Percentiles rank a stretch among this genome's conserved stretches.
Conservation (phyloP, 2,797 vertebrate genomes). For the Gymnoscopelus braueri region DNA sequence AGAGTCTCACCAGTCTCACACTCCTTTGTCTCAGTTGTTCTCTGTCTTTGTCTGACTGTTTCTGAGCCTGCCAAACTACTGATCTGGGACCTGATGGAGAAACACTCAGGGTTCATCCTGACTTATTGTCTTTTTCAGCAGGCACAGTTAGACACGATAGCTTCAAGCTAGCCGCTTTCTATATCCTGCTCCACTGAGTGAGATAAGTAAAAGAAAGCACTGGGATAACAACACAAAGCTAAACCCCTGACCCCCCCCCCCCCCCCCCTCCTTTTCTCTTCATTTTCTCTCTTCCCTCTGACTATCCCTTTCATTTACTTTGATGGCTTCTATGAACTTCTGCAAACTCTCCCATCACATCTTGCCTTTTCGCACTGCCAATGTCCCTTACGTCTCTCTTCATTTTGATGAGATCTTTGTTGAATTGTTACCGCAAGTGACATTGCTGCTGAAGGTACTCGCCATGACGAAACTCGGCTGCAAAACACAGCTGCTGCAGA, state of each 20-base stretch:
- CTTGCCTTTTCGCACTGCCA: too few relatives aligned
- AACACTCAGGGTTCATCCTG: slow-evolving; percentile 61
- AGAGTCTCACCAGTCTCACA: slow-evolving; percentile 59
- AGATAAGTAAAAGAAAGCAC: too few relatives aligned
- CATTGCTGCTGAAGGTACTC: too few relatives aligned
- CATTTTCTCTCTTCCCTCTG: neutral
- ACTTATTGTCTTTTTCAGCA: slow-evolving; percentile 38
- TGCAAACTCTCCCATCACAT: too few relatives aligned
- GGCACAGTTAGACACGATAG: slow-evolving; percentile 23
- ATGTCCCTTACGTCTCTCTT: too few relatives aligned
- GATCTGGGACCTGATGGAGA: slow-evolving; percentile 47
- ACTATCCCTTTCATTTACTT: too few relatives aligned
- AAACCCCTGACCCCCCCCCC: neutral
- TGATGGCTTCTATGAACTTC: too few relatives aligned
- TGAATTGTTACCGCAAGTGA: too few relatives aligned
- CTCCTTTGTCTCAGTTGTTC: slow-evolving; percentile 46
- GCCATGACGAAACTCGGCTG: too few relatives aligned
- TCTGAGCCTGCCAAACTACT: slow-evolving; percentile 42
- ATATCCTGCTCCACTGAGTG: neutral
- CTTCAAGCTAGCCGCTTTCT: slow-evolving; percentile 9
- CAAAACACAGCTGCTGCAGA: too few relatives aligned
- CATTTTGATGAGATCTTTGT: too few relatives aligned
- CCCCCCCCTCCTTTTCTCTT: neutral
- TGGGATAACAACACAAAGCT: too few relatives aligned
- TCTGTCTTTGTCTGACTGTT: slow-evolving; percentile 46